Conservation (phyloP, 2,113 vertebrate species). For the Oceanites oceanicus region DNA sequence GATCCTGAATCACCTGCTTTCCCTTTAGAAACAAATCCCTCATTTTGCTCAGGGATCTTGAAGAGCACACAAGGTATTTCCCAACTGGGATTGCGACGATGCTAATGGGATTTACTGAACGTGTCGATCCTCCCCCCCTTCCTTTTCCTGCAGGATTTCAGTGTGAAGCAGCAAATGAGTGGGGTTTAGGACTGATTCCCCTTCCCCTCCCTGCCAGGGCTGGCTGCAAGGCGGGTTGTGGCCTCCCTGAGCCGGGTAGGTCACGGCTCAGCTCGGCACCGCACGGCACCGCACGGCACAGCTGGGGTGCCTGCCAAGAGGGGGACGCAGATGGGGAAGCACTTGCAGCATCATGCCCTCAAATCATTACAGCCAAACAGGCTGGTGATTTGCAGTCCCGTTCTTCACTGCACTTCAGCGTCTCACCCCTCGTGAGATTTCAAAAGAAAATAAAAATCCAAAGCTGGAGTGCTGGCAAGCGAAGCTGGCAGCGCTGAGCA, state of each 20-base stretch:
- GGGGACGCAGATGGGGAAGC: background rate
- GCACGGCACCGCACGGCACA: background rate
- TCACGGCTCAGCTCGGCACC: background rate
- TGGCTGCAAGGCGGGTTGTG: background rate
- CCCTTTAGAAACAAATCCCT: background rate
- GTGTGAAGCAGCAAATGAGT: background rate
- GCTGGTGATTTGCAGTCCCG: background rate
- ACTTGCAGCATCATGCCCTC: background rate
- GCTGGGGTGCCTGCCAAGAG: background rate
- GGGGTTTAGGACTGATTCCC: background rate
- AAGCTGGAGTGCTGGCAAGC: background rate
- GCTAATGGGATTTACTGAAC: background rate
- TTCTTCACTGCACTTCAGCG: background rate
- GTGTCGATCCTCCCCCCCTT: background rate
- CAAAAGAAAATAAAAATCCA: constrained; percentile 4
- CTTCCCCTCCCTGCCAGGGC: background rate
- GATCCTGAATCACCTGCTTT: background rate
- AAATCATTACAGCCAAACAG: background rate
- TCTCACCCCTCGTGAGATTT: background rate
- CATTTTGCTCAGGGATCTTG: background rate
- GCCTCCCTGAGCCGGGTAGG: background rate
- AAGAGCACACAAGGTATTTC: background rate
- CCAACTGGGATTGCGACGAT: background rate
- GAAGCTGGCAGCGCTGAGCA: background rate
- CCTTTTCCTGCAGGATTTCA: background rate